Percentiles rank a stretch among this genome's conserved stretches.
These are phyloP conservation scores for Campaea margaritaria DNA, from an alignment of 2,888 invertebrate species.

Conservation along the genomic window DNA sequence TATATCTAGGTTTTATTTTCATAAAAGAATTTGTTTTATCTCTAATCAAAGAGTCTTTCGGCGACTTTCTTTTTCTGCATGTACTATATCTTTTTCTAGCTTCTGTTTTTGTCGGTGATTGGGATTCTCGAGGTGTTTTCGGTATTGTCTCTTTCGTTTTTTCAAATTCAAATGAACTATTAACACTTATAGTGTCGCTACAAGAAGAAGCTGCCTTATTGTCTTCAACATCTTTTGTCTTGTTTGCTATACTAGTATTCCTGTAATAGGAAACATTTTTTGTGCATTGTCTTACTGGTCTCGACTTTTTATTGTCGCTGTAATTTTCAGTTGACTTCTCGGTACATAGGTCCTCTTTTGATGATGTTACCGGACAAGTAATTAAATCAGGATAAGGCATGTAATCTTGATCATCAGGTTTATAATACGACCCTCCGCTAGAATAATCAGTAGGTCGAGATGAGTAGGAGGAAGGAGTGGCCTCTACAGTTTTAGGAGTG, in stretches of 20 bases:
- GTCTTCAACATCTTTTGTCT: slow-evolving; percentile 51
- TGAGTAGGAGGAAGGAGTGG: slow-evolving; percentile 76
- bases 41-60: slow-evolving; percentile 51
- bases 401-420: slow-evolving; percentile 86
- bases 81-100: slow-evolving; percentile 45
- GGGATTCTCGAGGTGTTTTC: slow-evolving; percentile 46
- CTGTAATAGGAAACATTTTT: slow-evolving; percentile 78
- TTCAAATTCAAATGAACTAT: slow-evolving; percentile 50
- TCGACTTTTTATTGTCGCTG: slow-evolving; percentile 48
- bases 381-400: slow-evolving; percentile 61
- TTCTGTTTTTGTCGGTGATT: slow-evolving; percentile 35
- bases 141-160: slow-evolving; percentile 35
- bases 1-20: slow-evolving; percentile 73
- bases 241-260: slow-evolving; percentile 44
- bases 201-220: slow-evolving; percentile 53
- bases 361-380: slow-evolving; percentile 54
- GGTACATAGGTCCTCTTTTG: slow-evolving; percentile 46
- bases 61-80: slow-evolving; percentile 61
- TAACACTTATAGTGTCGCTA: slow-evolving; percentile 55
- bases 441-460: slow-evolving; percentile 86
- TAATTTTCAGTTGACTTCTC: slow-evolving; percentile 43
- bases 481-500: slow-evolving; percentile 62
- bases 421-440: slow-evolving; percentile 87
- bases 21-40: slow-evolving; percentile 65
- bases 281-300: slow-evolving; percentile 75